phyloP scores from a whole-genome alignment of 2,113 vertebrate genomes.

The Carassius carassius region DNA sequence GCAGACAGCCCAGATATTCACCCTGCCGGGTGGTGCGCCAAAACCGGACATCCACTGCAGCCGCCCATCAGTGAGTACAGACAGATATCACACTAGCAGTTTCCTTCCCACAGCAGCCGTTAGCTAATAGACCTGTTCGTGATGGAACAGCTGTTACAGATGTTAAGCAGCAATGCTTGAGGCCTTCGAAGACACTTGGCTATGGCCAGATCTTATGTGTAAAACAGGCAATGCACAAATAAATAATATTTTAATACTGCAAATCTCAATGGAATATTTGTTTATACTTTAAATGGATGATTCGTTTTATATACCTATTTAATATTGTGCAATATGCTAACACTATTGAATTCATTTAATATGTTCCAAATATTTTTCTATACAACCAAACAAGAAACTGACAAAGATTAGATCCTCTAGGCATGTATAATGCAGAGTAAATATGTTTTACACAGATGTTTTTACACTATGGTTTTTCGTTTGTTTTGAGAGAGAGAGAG shows the following conservation, averaged over 20 bases:
- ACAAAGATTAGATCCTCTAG: background rate
- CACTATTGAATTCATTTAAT: background rate
- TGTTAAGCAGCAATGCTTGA: background rate
- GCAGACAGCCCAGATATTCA: slow-evolving; percentile 84
- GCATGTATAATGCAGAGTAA: background rate
- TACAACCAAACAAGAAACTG: background rate
- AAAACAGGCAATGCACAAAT: background rate
- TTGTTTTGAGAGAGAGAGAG: background rate
- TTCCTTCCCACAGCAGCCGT: background rate
- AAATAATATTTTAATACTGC: background rate
- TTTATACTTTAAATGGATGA: background rate
- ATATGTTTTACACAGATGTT: background rate
- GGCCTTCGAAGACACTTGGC: background rate
- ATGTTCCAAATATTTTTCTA: background rate
- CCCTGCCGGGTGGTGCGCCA: slow-evolving; percentile 84
- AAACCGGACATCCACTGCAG: slow-evolving; percentile 83
- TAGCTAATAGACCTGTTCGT: background rate
- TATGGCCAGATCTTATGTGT: background rate
- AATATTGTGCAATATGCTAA: background rate
- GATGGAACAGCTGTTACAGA: background rate
- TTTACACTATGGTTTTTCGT: background rate
- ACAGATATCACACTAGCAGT: background rate
- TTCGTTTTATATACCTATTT: background rate
- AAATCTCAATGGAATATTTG: background rate
- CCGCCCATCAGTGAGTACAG: slow-evolving; percentile 81